Evolutionary conservation across 2,113 vertebrate genomes (phyloP).

Genomic region (Chionodraco myersi): DNA sequence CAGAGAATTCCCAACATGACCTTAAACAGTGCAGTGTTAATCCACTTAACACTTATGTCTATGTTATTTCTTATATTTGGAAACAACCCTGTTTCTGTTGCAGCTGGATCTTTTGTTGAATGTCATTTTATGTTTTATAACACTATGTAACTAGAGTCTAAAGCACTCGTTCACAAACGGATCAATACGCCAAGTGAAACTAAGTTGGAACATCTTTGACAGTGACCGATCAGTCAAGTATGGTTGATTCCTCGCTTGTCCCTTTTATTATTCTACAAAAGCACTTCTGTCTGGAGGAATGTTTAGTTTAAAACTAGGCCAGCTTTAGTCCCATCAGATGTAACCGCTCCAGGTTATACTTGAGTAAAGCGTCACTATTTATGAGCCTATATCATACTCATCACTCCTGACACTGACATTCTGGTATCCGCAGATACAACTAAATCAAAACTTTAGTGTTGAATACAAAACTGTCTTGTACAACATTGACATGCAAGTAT

Average conservation of each 20-base stretch:
- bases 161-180: neutral
- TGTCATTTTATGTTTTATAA: neutral
- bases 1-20: neutral
- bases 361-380: neutral
- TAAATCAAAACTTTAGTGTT: constrained; percentile 5
- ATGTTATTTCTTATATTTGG: neutral
- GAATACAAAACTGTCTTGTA: constrained; percentile 5
- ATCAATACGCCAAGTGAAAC: constrained; percentile 8
- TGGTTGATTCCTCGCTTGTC: neutral
- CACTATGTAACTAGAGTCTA: neutral
- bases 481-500: neutral
- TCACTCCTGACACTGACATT: neutral
- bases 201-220: constrained; percentile 2
- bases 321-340: constrained; percentile 4
- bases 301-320: constrained; percentile 9
- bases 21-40: neutral
- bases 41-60: neutral
- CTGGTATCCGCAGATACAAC: neutral
- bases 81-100: neutral
- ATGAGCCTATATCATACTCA: neutral
- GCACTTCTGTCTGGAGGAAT: neutral
- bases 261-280: neutral
- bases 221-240: constrained; percentile 10
- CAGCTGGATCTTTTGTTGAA: neutral
- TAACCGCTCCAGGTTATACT: neutral